phyloP scores from a whole-genome alignment of 2,113 vertebrate species.

The Tetraodon nigroviridis region DNA sequence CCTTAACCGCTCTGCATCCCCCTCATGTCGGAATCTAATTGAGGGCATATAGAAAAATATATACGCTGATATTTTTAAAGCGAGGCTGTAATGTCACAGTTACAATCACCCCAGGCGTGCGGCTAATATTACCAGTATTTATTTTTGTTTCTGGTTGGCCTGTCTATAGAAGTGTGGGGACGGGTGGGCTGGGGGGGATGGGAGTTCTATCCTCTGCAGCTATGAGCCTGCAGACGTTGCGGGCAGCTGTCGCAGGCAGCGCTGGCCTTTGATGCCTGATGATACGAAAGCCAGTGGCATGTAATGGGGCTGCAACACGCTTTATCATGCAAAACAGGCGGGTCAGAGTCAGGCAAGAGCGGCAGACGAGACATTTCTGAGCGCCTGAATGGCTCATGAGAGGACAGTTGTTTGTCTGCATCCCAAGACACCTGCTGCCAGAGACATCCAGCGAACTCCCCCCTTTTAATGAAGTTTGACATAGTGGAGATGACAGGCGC shows the following conservation, averaged over 20 bases:
- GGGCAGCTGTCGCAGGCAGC: constrained; percentile 20
- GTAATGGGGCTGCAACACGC: constrained; percentile 30
- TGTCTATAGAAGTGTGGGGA: neutral
- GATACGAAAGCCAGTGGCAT: constrained; percentile 31
- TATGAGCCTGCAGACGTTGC: constrained; percentile 6
- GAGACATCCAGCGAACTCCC: constrained; percentile 40
- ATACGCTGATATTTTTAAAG: neutral
- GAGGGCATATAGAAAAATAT: constrained; percentile 4
- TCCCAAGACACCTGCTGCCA: constrained; percentile 66
- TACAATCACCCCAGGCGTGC: neutral
- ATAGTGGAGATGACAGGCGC: constrained; percentile 68
- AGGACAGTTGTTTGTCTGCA: constrained; percentile 28
- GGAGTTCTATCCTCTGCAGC: neutral
- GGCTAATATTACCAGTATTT: neutral
- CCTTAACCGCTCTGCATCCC: constrained; percentile 13
- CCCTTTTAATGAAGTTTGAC: constrained; percentile 70
- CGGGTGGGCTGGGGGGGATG: neutral
- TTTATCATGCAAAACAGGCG: constrained; percentile 49
- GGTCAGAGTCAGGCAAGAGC: constrained; percentile 33
- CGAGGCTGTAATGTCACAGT: neutral
- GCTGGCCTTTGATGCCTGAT: constrained; percentile 30
- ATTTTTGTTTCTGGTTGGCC: neutral
- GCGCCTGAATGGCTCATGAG: constrained; percentile 41
- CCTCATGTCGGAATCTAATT: constrained; percentile 22
- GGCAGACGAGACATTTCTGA: constrained; percentile 36